Conservation (phyloP, 2,113 vertebrate genomes). For the Elaphurus davidianus region DNA sequence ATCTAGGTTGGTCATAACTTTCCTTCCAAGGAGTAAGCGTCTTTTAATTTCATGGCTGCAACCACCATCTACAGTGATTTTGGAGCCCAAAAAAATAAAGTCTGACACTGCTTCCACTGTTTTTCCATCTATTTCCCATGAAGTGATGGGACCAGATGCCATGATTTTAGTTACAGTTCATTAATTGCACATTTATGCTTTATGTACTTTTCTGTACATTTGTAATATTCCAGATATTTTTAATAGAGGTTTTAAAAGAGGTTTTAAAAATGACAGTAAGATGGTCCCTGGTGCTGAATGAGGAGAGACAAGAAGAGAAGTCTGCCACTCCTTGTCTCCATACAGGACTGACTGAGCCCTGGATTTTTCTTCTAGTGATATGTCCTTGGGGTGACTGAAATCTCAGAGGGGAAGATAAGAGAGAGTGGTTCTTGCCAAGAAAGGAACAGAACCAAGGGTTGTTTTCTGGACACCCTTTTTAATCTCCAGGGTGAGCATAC, state of each 20-base stretch:
- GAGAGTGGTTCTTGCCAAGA: neutral
- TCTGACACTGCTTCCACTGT: too few relatives aligned
- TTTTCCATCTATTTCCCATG: too few relatives aligned
- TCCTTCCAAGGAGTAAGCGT: too few relatives aligned
- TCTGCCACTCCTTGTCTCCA: neutral
- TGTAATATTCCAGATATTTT: neutral
- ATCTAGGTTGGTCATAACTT: too few relatives aligned
- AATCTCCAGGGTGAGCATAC: neutral
- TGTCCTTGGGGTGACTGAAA: neutral
- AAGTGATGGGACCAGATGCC: too few relatives aligned
- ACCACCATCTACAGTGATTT: too few relatives aligned
- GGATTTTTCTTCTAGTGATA: neutral
- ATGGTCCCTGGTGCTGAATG: neutral
- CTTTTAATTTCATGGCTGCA: too few relatives aligned
- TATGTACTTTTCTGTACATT: neutral
- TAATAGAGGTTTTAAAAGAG: neutral
- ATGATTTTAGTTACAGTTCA: neutral
- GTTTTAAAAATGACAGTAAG: neutral
- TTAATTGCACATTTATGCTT: neutral
- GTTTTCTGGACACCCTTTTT: neutral
- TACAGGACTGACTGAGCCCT: neutral
- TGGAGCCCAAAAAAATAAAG: too few relatives aligned
- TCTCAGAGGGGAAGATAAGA: neutral
- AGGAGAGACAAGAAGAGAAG: neutral
- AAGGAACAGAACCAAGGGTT: neutral